Conservation (phyloP, 2,888 invertebrate species). For the Eupithecia subfuscata region DNA sequence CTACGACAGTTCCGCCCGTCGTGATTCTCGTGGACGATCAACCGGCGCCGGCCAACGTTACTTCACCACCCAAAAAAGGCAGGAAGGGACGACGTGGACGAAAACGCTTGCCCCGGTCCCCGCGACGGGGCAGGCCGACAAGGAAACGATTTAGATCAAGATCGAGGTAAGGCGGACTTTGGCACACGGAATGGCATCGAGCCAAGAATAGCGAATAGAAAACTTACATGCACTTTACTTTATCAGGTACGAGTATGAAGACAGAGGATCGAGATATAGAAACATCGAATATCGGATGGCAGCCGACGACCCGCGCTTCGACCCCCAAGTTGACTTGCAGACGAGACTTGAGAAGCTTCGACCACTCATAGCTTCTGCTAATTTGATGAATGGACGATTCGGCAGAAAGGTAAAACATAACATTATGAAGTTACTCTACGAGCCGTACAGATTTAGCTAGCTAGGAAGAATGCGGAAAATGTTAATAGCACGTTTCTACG, state of each 20-base stretch:
- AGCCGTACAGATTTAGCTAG: too few relatives aligned
- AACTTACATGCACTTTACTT: constrained; percentile 19
- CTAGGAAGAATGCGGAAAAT: too few relatives aligned
- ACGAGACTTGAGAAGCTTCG: constrained; percentile 77
- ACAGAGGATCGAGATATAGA: constrained; percentile 68
- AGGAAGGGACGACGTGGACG: constrained; percentile 71
- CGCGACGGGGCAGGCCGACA: constrained; percentile 75
- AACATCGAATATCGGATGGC: constrained; percentile 81
- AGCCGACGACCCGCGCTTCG: constrained; percentile 80
- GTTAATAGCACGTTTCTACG: too few relatives aligned
- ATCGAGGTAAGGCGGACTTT: constrained; percentile 53
- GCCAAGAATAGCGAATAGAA: constrained; percentile 22
- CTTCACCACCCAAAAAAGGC: constrained; percentile 58
- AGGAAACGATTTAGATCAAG: constrained; percentile 80
- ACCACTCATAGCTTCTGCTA: constrained; percentile 87
- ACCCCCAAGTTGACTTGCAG: constrained; percentile 77
- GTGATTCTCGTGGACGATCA: constrained; percentile 79
- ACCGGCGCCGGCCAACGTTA: constrained; percentile 71
- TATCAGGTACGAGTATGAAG: constrained; percentile 69
- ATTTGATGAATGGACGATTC: constrained; percentile 90
- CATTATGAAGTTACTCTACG: too few relatives aligned
- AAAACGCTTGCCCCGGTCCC: constrained; percentile 72
- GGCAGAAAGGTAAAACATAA: constrained; percentile 86
- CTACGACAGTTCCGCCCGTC: constrained; percentile 69
- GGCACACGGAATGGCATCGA: constrained; percentile 38